phyloP scores from a whole-genome alignment of 2,888 invertebrate species.

The Choristoneura rosaceana region DNA sequence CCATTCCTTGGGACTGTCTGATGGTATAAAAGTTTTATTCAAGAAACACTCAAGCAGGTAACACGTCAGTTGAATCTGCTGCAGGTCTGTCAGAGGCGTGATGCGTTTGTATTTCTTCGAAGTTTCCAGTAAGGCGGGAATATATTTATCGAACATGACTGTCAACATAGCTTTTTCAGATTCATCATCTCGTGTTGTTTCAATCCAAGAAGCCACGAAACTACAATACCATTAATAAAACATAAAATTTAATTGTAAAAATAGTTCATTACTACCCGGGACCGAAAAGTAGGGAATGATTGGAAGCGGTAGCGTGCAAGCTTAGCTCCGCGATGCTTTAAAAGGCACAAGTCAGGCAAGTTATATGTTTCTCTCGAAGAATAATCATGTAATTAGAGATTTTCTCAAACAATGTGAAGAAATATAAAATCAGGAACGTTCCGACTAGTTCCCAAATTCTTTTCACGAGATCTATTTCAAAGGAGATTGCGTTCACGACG shows the following conservation, averaged over 20 bases:
- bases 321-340: too few species aligned
- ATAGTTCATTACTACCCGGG: too few species aligned
- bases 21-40: slow-evolving; percentile 91
- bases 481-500: too few species aligned
- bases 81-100: slow-evolving; percentile 95
- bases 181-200: slow-evolving; percentile 89
- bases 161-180: slow-evolving; percentile 92
- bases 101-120: slow-evolving; percentile 93
- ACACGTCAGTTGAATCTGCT: slow-evolving; percentile 95
- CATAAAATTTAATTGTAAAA: not conserved
- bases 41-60: slow-evolving; percentile 94
- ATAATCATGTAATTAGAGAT: too few species aligned
- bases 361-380: too few species aligned
- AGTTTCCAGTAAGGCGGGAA: slow-evolving; percentile 92
- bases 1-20: slow-evolving; percentile 97
- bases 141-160: slow-evolving; percentile 96
- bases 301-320: too few species aligned
- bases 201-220: slow-evolving; percentile 96
- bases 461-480: too few species aligned
- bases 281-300: too few species aligned
- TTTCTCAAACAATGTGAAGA: too few species aligned
- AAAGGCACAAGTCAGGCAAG: too few species aligned
- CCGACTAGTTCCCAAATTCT: too few species aligned
- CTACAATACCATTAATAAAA: slow-evolving; percentile 65
- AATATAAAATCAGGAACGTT: too few species aligned